Conservation (phyloP, 1,140 invertebrate genomes). For the Drosophila burlai region DNA sequence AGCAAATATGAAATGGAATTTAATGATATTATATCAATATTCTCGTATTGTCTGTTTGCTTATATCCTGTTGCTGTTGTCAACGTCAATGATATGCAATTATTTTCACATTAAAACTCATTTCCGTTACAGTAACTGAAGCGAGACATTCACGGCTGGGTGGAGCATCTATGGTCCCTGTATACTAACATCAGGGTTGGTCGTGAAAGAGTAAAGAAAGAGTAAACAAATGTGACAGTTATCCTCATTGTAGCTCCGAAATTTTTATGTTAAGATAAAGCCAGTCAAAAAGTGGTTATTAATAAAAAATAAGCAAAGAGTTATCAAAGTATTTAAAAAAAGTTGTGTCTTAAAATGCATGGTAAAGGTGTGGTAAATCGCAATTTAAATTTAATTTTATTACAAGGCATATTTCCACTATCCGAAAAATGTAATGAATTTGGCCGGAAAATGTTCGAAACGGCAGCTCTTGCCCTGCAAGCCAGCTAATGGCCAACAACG, state of each 20-base stretch:
- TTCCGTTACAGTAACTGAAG: constrained; percentile 72
- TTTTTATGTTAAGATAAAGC: not conserved
- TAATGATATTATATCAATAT: constrained; percentile 74
- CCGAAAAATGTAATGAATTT: not conserved
- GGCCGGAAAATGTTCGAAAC: not conserved
- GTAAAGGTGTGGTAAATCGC: not conserved
- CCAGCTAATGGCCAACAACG: constrained; percentile 53
- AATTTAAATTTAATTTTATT: not conserved
- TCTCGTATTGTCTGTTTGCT: constrained; percentile 44
- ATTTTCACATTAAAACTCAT: constrained; percentile 77
- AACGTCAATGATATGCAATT: constrained; percentile 75
- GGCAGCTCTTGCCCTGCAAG: constrained; percentile 6
- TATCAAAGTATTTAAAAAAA: not conserved
- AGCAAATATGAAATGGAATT: constrained; percentile 67
- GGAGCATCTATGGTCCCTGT: constrained; percentile 57
- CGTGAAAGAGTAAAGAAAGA: not conserved
- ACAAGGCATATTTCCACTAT: not conserved
- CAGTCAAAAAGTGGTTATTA: not conserved
- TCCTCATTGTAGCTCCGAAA: no score
- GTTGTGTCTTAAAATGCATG: not conserved
- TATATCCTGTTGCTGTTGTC: constrained; percentile 40
- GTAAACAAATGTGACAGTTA: no score
- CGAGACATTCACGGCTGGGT: constrained; percentile 61
- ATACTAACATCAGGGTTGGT: constrained; percentile 6
- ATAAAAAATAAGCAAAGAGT: no score